phyloP scores from a whole-genome alignment of 2,888 invertebrate species.

The Ellobium chinense region DNA sequence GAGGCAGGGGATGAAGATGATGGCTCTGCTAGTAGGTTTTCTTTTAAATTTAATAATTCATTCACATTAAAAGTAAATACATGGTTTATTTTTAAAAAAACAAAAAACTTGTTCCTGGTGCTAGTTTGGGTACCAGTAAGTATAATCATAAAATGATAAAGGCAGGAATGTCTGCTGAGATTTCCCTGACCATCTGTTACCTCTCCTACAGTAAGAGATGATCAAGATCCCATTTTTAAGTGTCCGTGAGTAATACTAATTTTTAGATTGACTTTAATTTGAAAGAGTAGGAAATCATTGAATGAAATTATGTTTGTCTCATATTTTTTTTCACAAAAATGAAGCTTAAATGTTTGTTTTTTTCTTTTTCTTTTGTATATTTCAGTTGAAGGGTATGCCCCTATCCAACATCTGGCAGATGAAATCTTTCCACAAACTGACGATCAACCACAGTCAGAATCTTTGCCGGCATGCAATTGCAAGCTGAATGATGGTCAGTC shows the following conservation, averaged over 20 bases:
- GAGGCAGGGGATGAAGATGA: not conserved
- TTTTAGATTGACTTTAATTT: no score
- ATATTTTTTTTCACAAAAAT: not conserved
- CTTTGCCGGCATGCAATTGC: not conserved
- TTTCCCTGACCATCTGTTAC: no score
- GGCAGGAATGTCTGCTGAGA: no score
- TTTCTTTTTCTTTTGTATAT: not conserved
- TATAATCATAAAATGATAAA: no score
- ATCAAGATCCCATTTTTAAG: no score
- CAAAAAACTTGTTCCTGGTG: no score
- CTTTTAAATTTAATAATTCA: not conserved
- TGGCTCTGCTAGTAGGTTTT: not conserved
- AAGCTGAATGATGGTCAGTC: slow-evolving; percentile 5
- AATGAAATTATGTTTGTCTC: not conserved
- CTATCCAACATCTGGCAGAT: not conserved
- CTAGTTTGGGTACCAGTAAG: no score
- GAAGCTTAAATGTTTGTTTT: not conserved
- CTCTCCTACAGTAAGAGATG: no score
- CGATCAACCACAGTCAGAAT: not conserved
- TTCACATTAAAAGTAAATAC: not conserved
- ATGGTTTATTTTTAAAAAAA: not conserved
- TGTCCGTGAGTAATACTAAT: no score
- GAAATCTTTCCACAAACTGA: not conserved
- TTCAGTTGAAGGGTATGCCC: not conserved
- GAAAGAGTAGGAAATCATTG: not conserved